Evolutionary conservation across 2,888 invertebrate genomes (phyloP).

Genomic region (Laspeyria flexula): DNA sequence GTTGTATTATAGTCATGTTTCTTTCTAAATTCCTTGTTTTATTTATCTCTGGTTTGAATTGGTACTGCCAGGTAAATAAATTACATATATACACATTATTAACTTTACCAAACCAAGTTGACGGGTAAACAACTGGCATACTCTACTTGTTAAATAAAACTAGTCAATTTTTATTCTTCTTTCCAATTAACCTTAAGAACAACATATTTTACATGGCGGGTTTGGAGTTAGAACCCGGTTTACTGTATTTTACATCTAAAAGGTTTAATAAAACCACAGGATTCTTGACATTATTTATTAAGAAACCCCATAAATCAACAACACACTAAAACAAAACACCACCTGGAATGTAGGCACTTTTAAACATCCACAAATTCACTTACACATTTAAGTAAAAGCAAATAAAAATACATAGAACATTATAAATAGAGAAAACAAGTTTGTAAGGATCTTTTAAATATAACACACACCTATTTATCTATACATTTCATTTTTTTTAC

Average conservation of each 20-base stretch:
- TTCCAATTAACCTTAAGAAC: too few species aligned
- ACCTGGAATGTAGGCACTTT: slow-evolving; percentile 84
- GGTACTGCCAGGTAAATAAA: too few species aligned
- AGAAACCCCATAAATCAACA: slow-evolving; percentile 59
- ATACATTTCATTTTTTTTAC: slow-evolving; percentile 19
- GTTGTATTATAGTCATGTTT: slow-evolving; percentile 77
- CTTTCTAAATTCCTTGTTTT: slow-evolving; percentile 55
- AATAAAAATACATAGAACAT: slow-evolving; percentile 20
- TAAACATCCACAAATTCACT: slow-evolving; percentile 31
- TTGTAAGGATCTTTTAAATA: slow-evolving; percentile 27
- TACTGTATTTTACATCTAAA: neutral
- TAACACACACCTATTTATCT: slow-evolving; percentile 30
- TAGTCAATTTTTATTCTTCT: too few species aligned
- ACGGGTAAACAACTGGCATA: too few species aligned
- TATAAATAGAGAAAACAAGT: slow-evolving; percentile 22
- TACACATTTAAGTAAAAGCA: slow-evolving; percentile 22
- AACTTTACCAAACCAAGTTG: too few species aligned
- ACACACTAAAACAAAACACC: slow-evolving; percentile 57
- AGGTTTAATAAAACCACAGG: slow-evolving; percentile 20
- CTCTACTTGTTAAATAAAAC: too few species aligned
- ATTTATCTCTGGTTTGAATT: slow-evolving; percentile 4
- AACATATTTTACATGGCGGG: too few species aligned
- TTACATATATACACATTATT: too few species aligned
- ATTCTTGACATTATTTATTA: slow-evolving; percentile 56
- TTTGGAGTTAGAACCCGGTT: neutral